A percentile compares a stretch with the other conserved stretches of the same genome.
Conservation (phyloP, 1,140 invertebrate species). For the Leptinotarsa lineolata region DNA sequence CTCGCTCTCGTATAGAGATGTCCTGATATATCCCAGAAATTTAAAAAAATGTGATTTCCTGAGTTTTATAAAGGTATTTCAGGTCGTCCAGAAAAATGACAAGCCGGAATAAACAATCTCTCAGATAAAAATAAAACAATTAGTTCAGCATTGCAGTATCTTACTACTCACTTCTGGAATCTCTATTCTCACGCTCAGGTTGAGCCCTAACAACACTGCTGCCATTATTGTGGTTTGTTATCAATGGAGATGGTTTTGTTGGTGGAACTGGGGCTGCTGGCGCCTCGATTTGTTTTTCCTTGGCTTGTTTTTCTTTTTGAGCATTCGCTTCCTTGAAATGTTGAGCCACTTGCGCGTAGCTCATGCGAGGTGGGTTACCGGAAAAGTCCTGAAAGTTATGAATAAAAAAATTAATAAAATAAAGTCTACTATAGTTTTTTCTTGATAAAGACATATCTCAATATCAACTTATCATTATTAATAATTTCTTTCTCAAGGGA, state of each 20-base stretch:
- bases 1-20: no score
- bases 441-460: no score
- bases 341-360: constrained; percentile 84
- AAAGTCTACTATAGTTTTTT: neutral
- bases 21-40: no score
- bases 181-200: constrained; percentile 31
- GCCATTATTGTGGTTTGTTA: constrained; percentile 27
- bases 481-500: no score
- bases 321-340: constrained; percentile 66
- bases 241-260: constrained; percentile 5
- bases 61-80: no score
- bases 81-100: no score
- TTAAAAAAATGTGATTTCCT: no score
- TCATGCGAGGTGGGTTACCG: constrained; percentile 66
- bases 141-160: no score
- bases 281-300: constrained; percentile 15
- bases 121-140: no score
- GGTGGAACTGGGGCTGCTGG: constrained; percentile 11
- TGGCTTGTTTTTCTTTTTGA: constrained; percentile 58
- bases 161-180: constrained; percentile 26
- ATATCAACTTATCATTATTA: no score
- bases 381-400: constrained; percentile 29
- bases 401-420: constrained; percentile 11
- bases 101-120: no score
- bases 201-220: constrained; percentile 22